Evolutionary conservation across 2,113 vertebrate genomes (phyloP), one percentile per base, ranked within the genome.

Genomic region (Urocolius indicus): DNA sequence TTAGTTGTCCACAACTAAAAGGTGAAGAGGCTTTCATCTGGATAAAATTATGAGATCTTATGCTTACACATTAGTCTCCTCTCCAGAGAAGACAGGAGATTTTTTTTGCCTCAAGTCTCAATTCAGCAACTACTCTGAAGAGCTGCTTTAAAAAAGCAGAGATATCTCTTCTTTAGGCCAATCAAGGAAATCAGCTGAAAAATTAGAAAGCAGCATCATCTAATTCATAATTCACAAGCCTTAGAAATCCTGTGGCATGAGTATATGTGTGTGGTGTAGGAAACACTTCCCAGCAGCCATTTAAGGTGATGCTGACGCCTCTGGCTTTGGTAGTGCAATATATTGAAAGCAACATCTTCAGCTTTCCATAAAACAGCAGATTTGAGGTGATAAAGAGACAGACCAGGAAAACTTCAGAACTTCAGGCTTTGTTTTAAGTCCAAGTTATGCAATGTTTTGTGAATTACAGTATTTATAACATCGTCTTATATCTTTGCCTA

Each of bases 91-190:
- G 14, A 30, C 45, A 36, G 32, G 43, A 72, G 20, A 76, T 85
- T 93, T 45, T 89, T 92, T 85, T 94, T 48, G 49, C 78, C 72
- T 88, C 23, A 85, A 88, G 82, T 83, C 34, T 29, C 32, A 65
- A 26, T 91, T 68, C 67, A 66, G 62, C 55, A 83, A 58, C 54
- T 66, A 10, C 59, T 87, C 54, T 65, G 38, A 95, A 87, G 19
- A 65, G n/a, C 57, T 72, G 5, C 27, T 21, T 65, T 78, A 49
- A 77, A 93, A 91, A 91, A 67, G 4, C 12, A 74, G 36, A 69
- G 12, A 11, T 67, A 11, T 45, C 61, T 41, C 18, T 93, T 87
- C 67, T 71, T 30, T 32, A 69, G 49, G 54, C 54, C 69, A 54
- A 93, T 62, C 2, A 36, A 51, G 61, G 52, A 91, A 63, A 89